A percentile compares a stretch with the other conserved stretches of the same genome.
phyloP scores from a whole-genome alignment of 2,888 invertebrate species.

The Drosophila prostipennis region DNA sequence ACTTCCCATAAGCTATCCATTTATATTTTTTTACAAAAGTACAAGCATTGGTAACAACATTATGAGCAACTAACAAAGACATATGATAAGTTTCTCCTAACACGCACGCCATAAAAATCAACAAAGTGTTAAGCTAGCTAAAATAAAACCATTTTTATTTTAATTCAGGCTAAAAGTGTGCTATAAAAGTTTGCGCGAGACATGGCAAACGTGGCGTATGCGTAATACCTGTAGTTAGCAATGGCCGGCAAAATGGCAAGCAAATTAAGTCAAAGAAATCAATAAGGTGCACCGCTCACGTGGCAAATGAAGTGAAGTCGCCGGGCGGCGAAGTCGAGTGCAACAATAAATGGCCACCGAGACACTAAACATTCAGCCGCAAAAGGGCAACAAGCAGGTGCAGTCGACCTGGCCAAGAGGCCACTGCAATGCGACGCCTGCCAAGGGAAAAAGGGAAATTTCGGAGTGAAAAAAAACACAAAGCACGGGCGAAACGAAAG shows the following conservation, averaged over 20 bases:
- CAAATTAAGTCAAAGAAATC: conserved; percentile 39
- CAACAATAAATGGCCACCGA: conserved; percentile 55
- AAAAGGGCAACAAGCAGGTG: conserved; percentile 62
- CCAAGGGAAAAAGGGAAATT: not conserved
- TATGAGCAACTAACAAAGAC: not conserved
- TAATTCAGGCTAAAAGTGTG: conserved; percentile 20
- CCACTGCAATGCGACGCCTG: conserved; percentile 52
- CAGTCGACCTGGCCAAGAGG: conserved; percentile 50
- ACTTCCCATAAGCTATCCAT: too few relatives aligned
- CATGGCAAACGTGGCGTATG: conserved; percentile 19
- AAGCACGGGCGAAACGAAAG: conserved; percentile 22
- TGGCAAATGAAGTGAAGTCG: conserved; percentile 37
- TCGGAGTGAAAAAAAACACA: not conserved
- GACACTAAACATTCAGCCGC: conserved; percentile 46
- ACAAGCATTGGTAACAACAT: not conserved
- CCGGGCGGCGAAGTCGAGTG: conserved; percentile 25
- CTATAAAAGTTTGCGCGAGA: not conserved
- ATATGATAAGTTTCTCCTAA: not conserved
- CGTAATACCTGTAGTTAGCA: conserved; percentile 15
- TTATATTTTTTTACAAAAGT: too few relatives aligned
- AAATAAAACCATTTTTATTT: not conserved
- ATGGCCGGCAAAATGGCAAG: conserved; percentile 10
- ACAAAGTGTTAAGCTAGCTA: not conserved
- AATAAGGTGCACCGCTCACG: conserved; percentile 25
- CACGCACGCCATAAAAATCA: not conserved